A percentile compares a stretch with the other conserved stretches of the same genome.
Conservation (phyloP, 2,113 vertebrate species). For the Oreochromis aureus region DNA sequence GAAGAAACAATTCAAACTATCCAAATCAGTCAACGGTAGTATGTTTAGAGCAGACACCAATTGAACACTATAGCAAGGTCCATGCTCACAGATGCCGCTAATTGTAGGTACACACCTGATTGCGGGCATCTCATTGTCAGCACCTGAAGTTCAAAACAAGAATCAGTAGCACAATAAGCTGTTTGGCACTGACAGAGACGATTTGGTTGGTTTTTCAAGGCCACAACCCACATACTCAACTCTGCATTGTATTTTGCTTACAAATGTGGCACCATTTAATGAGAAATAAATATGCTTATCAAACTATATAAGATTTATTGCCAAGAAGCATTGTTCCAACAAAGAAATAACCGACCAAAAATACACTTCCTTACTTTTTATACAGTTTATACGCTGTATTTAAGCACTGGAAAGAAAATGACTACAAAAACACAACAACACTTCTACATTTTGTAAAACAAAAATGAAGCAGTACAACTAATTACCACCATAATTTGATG, state of each 20-base stretch:
- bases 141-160: neutral
- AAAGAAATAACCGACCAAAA: neutral
- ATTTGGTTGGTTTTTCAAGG: neutral
- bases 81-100: neutral
- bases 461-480: neutral
- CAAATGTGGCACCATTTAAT: neutral
- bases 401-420: neutral
- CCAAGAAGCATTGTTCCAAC: neutral
- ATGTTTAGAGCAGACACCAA: neutral
- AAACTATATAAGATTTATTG: neutral
- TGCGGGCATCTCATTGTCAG: neutral
- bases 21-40: neutral
- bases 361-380: neutral
- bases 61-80: neutral
- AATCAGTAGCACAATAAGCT: neutral
- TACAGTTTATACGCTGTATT: neutral
- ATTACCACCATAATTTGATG: conserved; percentile 21
- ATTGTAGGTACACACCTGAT: neutral
- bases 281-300: neutral
- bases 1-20: neutral
- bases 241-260: neutral
- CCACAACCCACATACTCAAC: neutral
- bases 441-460: neutral
- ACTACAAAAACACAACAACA: neutral
- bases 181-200: neutral